These are phyloP conservation scores for Sisyra terminalis DNA, from an alignment of 2,888 invertebrate species.

Conservation along the genomic window DNA sequence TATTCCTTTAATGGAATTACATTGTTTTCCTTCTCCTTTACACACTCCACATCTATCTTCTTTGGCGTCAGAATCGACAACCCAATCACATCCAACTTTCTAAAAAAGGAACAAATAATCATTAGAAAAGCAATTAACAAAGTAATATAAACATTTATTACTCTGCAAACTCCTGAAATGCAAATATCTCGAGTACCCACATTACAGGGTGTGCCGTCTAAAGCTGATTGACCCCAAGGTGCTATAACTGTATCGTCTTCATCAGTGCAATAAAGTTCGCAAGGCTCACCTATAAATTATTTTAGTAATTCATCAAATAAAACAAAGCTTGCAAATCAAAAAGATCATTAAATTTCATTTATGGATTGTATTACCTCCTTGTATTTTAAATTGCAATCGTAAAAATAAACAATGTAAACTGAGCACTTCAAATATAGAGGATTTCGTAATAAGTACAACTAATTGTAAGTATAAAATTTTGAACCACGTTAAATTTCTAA, in stretches of 20 bases:
- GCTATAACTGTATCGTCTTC: slow-evolving; percentile 56
- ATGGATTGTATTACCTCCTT: too few relatives aligned
- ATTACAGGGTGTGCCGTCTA: slow-evolving; percentile 75
- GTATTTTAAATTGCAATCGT: too few relatives aligned
- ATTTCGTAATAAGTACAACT: too few relatives aligned
- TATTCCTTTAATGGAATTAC: slow-evolving; percentile 47
- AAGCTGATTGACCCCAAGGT: slow-evolving; percentile 54
- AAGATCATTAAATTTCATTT: too few relatives aligned
- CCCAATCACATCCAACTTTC: slow-evolving; percentile 87
- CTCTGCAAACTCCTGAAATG: slow-evolving; percentile 57
- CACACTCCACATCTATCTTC: slow-evolving; percentile 80
- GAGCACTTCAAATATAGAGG: too few relatives aligned
- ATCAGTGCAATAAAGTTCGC: slow-evolving; percentile 69
- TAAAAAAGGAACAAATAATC: slow-evolving; percentile 30
- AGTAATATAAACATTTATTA: slow-evolving; percentile 22
- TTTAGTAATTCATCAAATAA: too few relatives aligned
- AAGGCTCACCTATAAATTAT: slow-evolving; percentile 48
- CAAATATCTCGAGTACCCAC: slow-evolving; percentile 72
- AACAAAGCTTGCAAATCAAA: too few relatives aligned
- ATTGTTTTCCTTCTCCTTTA: slow-evolving; percentile 67
- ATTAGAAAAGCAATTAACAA: not conserved
- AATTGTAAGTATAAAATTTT: too few relatives aligned
- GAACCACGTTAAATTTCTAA: too few relatives aligned
- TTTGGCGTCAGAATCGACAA: slow-evolving; percentile 57
- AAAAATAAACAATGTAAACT: too few relatives aligned